A percentile compares a stretch with the other conserved stretches of the same genome.
Evolutionary conservation across 1,140 invertebrate genomes (phyloP).

Genomic region (Anoplolepis gracilipes): DNA sequence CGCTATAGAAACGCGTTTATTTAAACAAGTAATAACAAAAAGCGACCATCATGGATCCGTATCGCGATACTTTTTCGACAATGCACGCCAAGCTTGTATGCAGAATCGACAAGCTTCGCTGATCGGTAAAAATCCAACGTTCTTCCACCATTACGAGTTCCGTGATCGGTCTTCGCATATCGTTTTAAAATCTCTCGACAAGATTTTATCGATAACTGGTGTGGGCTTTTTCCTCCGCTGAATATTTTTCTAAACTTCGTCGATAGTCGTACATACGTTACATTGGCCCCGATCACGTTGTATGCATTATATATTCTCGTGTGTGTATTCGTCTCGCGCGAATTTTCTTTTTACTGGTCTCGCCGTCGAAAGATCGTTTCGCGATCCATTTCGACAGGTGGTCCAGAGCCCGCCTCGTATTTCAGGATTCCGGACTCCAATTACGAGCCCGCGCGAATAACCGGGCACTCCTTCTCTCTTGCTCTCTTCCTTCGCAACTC

Average conservation of each 20-base stretch:
- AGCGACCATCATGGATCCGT: constrained; percentile 35
- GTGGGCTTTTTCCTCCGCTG: neutral
- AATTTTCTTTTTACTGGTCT: constrained; percentile 32
- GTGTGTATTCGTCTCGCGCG: constrained; percentile 24
- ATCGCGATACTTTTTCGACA: constrained; percentile 10
- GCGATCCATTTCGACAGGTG: constrained; percentile 71
- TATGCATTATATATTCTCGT: neutral
- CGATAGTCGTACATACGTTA: constrained; percentile 49
- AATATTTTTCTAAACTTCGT: constrained; percentile 52
- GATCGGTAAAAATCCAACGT: constrained; percentile 52
- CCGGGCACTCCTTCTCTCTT: constrained; percentile 38
- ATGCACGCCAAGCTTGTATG: constrained; percentile 42
- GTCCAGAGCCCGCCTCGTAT: constrained; percentile 75
- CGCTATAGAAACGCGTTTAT: too few species aligned
- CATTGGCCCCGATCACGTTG: neutral
- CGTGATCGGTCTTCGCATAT: constrained; percentile 24
- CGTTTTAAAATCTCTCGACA: constrained; percentile 30
- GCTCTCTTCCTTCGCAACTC: constrained; percentile 45
- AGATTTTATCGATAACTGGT: constrained; percentile 50
- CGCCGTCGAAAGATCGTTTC: constrained; percentile 40
- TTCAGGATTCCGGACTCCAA: constrained; percentile 76
- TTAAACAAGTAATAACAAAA: constrained; percentile 52
- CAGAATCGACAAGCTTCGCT: constrained; percentile 33
- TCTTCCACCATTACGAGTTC: neutral
- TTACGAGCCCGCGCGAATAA: constrained; percentile 76